Base-by-base conservation (phyloP, 1,140 invertebrate genomes). In the Pararge aegeria region DNA sequence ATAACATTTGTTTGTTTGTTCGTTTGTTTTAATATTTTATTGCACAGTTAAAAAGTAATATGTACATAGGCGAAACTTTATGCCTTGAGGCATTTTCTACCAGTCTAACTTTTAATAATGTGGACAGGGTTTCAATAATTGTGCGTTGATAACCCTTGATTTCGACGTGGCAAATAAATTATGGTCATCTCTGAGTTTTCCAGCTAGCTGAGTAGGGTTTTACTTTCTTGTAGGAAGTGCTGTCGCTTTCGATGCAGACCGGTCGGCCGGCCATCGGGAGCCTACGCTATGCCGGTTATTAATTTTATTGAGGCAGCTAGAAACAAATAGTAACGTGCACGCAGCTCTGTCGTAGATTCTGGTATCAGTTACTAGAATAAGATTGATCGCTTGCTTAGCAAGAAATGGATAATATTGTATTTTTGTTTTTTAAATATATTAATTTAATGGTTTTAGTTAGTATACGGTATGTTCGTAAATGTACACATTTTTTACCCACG, bases 191-290 rank as follows among this genome's bases (percentile, higher is more conserved):
- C 51, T 34, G 49, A 75, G 73, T 78, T 83, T 87, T 86, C 80
- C 78, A 65, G 68, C 74, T 74, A 75, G 70, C 76, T 68, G 69
- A 62, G 67, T 71, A 72, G 67, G 64, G 76, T 83, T 87, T 87
- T 89, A 89, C 86, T 89, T 89, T 89, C 86, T 83, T 85, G 76
- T 83, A 87, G 83, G 83, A 87, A 89, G 79, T 81, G 80, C 72
- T 86, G 72, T 89, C 86, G 79, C 86, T 89, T 89, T 89, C 86
- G 74, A 82, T 66, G 72, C 71, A 65, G 80, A 89, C 86, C 86
- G 86, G 86, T 89, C 75, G 57, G 44, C 44, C 44, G 44, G 24
- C 44, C 9, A 48, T 49, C 46, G 21, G 20, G 61, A 62, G 62
- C 66, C 63, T 64, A 66, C 70, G 68, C 61, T 49, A 16, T 49